Evolutionary conservation across 1,140 invertebrate genomes (phyloP).

Genomic region (Andricus grossulariae): DNA sequence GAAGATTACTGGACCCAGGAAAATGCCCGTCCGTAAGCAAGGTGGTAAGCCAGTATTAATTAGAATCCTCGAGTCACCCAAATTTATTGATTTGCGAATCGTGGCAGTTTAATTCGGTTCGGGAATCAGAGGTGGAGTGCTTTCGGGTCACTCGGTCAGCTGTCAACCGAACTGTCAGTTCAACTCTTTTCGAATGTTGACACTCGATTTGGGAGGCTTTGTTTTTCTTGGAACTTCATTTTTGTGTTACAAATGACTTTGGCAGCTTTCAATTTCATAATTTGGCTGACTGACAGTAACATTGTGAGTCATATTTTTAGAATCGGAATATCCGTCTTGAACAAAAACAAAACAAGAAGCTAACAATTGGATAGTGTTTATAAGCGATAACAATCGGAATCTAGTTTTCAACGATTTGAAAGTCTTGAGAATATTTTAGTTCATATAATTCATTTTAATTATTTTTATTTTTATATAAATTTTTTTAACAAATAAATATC

Average conservation of each 20-base stretch:
- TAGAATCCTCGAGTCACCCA: not conserved
- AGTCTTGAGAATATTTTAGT: no score
- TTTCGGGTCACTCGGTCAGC: constrained; percentile 68
- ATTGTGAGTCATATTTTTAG: no score
- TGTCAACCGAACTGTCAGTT: constrained; percentile 49
- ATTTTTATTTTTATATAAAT: no score
- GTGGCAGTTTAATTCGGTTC: constrained; percentile 7
- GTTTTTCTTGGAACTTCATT: not conserved
- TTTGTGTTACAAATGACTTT: not conserved
- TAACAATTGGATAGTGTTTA: no score
- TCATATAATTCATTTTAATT: no score
- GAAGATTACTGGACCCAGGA: constrained; percentile 40
- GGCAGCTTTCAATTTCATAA: not conserved
- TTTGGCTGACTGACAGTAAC: no score
- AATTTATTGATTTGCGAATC: constrained; percentile 13
- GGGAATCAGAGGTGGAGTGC: constrained; percentile 43
- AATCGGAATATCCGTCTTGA: no score
- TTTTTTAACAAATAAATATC: no score
- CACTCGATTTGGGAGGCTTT: not conserved
- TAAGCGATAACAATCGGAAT: no score
- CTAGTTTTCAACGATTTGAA: no score
- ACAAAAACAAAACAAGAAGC: no score
- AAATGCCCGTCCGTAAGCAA: constrained; percentile 75
- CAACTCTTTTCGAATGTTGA: not conserved
- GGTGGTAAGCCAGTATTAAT: constrained; percentile 71